Evolutionary conservation across 2,888 invertebrate genomes (phyloP), one percentile per base, ranked within the genome.

Genomic region (Eupithecia vulgata): DNA sequence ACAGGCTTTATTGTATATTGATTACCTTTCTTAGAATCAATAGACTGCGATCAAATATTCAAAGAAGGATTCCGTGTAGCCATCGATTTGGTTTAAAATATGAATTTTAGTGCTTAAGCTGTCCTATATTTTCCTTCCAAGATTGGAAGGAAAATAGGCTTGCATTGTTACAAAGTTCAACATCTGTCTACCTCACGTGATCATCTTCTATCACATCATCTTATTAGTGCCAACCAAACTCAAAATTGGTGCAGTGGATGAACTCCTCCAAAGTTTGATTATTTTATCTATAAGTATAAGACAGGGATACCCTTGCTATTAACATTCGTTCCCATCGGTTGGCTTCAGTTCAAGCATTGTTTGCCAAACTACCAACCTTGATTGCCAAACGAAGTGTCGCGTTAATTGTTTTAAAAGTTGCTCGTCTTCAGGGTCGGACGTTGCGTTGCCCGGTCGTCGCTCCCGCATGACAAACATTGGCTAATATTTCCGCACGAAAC

Each of bases 401-500:
- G 35, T 37, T 68, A 25, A 57, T 70, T 65, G 59, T 65, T 72
- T 70, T 65, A 64, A 62, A 12, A 48, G 21, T 25, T 59, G 72
- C 52, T 70, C 71, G 64, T 48, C 74, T 68, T 73, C 79, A 78
- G 75, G 78, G 79, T 75, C 80, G 80, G 80, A 80, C 82, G 57
- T 75, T 82, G 79, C 82, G 83, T 82, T 82, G 85, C 79, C 78
- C 83, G 90, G 90, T 87, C 89, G 84, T 83, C 84, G 89, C 86
- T 84, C 90, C 83, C 87, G 80, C 70, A 67, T 77, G 76, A 80
- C 79, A 82, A 81, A 81, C 81, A 82, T 83, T 85, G 82, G 83
- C 84, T 83, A 84, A 84, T 83, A 78, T 85, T 87, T 88, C 85
- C 83, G 82, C 80, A 82, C 86, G 79, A 82, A 89, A 90, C 89